These are phyloP conservation scores for Barypeithes pellucidus DNA, from an alignment of 2,888 invertebrate species.

Conservation along the genomic window DNA sequence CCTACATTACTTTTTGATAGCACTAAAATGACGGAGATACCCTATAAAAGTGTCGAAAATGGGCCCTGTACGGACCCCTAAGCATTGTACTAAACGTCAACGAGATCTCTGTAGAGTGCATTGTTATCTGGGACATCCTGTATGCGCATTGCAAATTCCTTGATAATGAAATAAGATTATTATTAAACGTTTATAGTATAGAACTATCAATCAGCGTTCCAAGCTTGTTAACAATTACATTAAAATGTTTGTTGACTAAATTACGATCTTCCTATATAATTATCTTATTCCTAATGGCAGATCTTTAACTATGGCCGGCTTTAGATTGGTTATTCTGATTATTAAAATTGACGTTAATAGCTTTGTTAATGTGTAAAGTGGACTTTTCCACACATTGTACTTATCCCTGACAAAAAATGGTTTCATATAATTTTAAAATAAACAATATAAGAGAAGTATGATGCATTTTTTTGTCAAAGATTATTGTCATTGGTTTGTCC, in stretches of 20 bases:
- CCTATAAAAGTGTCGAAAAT: too few species aligned
- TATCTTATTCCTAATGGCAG: not conserved
- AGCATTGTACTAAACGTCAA: too few species aligned
- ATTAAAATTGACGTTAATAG: not conserved
- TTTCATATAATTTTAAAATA: too few species aligned
- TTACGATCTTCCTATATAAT: not conserved
- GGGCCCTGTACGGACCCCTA: too few species aligned
- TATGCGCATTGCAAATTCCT: not conserved
- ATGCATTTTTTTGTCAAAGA: too few species aligned
- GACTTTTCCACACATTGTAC: not conserved
- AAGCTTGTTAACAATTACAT: not conserved
- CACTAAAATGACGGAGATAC: too few species aligned
- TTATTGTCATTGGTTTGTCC: too few species aligned
- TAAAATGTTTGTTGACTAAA: constrained; percentile 3
- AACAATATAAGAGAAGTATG: too few species aligned
- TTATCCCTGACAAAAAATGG: too few species aligned
- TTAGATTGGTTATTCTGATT: not conserved
- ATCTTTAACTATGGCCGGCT: not conserved
- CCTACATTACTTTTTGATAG: too few species aligned
- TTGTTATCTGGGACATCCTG: too few species aligned
- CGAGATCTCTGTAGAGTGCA: too few species aligned
- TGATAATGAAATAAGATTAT: not conserved
- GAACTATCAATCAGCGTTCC: not conserved
- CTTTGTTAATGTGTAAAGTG: not conserved
- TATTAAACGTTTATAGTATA: not conserved